A percentile compares a stretch with the other conserved stretches of the same genome.
These are phyloP conservation scores for Crocodylus rhombifer DNA, from an alignment of 2,797 vertebrate genomes.

Conservation along the genomic window DNA sequence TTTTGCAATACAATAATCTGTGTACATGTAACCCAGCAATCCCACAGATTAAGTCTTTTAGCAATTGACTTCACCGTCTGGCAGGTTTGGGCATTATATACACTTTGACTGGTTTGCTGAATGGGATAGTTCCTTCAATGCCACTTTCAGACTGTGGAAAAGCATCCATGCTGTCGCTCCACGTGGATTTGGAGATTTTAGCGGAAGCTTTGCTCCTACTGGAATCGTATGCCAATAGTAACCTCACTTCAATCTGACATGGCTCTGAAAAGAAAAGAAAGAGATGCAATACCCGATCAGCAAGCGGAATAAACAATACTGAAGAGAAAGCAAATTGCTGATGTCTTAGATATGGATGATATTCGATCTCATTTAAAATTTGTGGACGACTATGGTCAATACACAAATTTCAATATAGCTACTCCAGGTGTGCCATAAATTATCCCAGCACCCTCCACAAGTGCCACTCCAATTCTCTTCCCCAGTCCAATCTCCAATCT, in stretches of 20 bases:
- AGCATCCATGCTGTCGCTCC: slow-evolving; percentile 86
- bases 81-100: slow-evolving; percentile 97
- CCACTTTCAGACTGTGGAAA: slow-evolving; percentile 82
- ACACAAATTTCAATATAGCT: too few relatives aligned
- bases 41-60: fast-evolving
- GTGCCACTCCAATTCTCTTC: too few relatives aligned
- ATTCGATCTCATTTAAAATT: too few relatives aligned
- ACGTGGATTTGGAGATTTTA: slow-evolving; percentile 77
- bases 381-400: too few relatives aligned
- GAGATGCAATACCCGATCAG: background rate
- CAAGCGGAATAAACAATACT: background rate
- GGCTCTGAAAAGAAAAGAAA: slow-evolving; percentile 84
- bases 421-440: too few relatives aligned
- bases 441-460: too few relatives aligned
- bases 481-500: too few relatives aligned
- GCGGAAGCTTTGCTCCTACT: slow-evolving; percentile 78
- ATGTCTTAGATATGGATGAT: too few relatives aligned
- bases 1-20: background rate
- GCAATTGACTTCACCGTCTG: slow-evolving; percentile 78
- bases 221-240: slow-evolving; percentile 93
- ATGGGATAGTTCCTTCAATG: slow-evolving; percentile 93
- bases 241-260: slow-evolving; percentile 92
- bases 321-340: background rate
- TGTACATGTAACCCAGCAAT: background rate
- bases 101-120: slow-evolving; percentile 95